Conservation (phyloP, 2,888 invertebrate genomes). For the Gerris lacustris region DNA sequence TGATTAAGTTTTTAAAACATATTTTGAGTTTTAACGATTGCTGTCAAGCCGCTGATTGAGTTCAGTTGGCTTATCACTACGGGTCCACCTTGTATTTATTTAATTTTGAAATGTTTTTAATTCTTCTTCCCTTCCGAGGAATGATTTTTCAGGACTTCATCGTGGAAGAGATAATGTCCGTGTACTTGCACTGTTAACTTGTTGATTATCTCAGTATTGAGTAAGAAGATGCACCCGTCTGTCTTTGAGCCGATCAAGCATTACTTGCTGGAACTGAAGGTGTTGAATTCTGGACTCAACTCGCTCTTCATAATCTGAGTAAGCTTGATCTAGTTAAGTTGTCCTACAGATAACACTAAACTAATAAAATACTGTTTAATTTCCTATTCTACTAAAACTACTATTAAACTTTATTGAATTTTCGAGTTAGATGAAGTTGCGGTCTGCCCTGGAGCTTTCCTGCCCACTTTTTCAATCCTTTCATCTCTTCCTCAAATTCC, state of each 20-base stretch:
- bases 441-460: too few relatives aligned
- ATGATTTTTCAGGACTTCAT: background rate
- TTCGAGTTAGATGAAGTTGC: too few relatives aligned
- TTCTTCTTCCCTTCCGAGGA: background rate
- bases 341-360: background rate
- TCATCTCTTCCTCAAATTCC: too few relatives aligned
- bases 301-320: background rate
- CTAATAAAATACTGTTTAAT: background rate
- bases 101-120: background rate
- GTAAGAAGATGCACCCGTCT: background rate
- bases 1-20: background rate
- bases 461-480: too few relatives aligned
- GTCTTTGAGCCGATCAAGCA: background rate
- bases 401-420: too few relatives aligned
- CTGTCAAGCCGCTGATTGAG: constrained; percentile 13
- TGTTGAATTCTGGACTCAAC: background rate
- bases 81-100: background rate
- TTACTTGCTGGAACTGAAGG: background rate
- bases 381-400: too few relatives aligned
- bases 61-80: constrained; percentile 1
- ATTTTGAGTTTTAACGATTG: constrained; percentile 21
- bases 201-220: background rate
- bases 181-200: background rate
- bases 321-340: background rate
- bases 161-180: background rate